Evolutionary conservation across 1,140 invertebrate species (phyloP), one percentile per base, ranked within the genome.

Genomic region (Lepidurus arcticus): DNA sequence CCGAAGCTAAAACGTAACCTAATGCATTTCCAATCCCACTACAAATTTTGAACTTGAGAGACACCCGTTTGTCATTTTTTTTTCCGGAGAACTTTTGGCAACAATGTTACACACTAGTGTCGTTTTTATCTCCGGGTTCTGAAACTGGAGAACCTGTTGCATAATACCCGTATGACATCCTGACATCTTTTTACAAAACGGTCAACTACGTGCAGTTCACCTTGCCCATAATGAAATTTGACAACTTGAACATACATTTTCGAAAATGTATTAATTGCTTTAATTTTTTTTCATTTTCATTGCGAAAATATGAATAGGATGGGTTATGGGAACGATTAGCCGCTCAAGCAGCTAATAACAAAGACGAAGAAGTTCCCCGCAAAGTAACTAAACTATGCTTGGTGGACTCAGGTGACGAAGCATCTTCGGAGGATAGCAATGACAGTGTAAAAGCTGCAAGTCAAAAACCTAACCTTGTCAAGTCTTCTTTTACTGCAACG

Each of bases 351-450:
- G 73, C 79, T 76, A 34, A 80, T 77, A 73, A 80, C 78, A 73
- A 87, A 85, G 82, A 83, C 85, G 81, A 73, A 85, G 86, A 79
- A 45, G 53, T 78, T 43, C 86, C 88, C 9, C 84, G 89, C 79
- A 90, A 90, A 84, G 87, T 90, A 44, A 85, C 87, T 65, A 93
- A 93, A 82, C 89, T 90, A 82, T 88, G 89, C 42, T 88, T 90
- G 42, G 88, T 93, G 7, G 94, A 96, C 86, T 96, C 94, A 34
- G 93, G 94, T 65, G 96, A 96, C 85, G 95, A 97, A 85, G 93
- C 93, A 0, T 95, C 93, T 82, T 95, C 93, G 4, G 94, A 97
- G 85, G 94, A 96, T 83, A 95, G 94, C 82, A 96, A 95, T 83
- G 94, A 96, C 82, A 76, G 78, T 73, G 42, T 78, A 21, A 78